Conservation (phyloP, 2,888 invertebrate species). For the Chorisops tibialis region DNA sequence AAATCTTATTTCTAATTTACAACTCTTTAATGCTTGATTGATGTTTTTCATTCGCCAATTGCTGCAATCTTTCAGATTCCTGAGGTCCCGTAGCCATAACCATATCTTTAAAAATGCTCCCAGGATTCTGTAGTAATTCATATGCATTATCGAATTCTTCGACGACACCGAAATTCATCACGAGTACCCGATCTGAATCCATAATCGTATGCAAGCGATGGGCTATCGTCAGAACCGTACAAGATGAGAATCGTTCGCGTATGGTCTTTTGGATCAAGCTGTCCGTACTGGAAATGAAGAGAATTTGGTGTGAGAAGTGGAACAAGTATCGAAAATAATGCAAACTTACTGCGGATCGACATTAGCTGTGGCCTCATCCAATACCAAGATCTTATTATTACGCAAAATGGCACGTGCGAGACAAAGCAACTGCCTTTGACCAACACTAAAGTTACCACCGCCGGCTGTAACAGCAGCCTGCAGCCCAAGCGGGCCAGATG, state of each 20-base stretch:
- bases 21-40: conserved; percentile 28
- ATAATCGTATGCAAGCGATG: conserved; percentile 84
- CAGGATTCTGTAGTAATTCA: conserved; percentile 56
- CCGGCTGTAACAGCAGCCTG: conserved; percentile 57
- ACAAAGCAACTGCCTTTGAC: conserved; percentile 70
- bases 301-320: no score
- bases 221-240: conserved; percentile 82
- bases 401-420: conserved; percentile 77
- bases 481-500: conserved; percentile 54
- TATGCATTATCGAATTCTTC: conserved; percentile 66
- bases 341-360: conserved; percentile 55
- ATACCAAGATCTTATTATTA: conserved; percentile 71
- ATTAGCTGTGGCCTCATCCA: conserved; percentile 66
- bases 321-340: no score
- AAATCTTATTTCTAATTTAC: no score
- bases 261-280: conserved; percentile 75
- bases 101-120: conserved; percentile 62
- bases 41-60: conserved; percentile 33
- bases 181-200: conserved; percentile 79
- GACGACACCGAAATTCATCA: conserved; percentile 72
- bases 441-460: conserved; percentile 62
- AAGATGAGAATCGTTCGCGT: conserved; percentile 66
- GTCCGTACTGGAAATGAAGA: conserved; percentile 57
- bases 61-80: conserved; percentile 34
- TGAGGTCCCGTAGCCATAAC: conserved; percentile 59